Percentiles rank a stretch among this genome's conserved stretches.
Conservation (phyloP, 2,888 invertebrate genomes). For the Hemaris fuciformis region DNA sequence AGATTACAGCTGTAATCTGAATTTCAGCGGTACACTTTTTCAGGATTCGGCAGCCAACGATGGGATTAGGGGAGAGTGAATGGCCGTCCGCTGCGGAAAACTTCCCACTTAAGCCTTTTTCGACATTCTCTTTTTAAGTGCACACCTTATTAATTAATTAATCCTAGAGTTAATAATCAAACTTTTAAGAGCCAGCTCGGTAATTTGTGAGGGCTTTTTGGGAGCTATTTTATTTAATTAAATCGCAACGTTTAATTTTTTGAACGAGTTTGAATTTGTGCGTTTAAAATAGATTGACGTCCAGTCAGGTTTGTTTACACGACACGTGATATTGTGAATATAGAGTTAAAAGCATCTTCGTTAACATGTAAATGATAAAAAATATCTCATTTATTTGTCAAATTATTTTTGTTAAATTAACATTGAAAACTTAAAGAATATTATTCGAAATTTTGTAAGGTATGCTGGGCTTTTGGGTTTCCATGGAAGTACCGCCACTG, state of each 20-base stretch:
- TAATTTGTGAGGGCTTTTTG: constrained; percentile 36
- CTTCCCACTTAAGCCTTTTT: constrained; percentile 66
- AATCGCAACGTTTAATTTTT: constrained; percentile 17
- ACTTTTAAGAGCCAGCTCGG: constrained; percentile 45
- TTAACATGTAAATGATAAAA: no score
- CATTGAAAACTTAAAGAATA: no score
- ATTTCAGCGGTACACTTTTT: constrained; percentile 59
- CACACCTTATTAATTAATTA: constrained; percentile 73
- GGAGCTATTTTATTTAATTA: constrained; percentile 22
- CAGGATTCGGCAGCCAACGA: constrained; percentile 45
- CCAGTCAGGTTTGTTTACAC: not conserved
- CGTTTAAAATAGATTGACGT: not conserved
- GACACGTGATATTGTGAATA: not conserved
- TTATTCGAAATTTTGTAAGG: no score
- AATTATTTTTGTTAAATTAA: no score
- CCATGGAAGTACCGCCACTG: no score
- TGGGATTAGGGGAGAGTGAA: constrained; percentile 53
- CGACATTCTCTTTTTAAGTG: constrained; percentile 55
- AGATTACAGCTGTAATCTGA: constrained; percentile 61
- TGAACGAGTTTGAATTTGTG: constrained; percentile 23
- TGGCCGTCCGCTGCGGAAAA: constrained; percentile 41
- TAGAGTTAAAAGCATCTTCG: no score
- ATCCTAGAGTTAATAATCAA: constrained; percentile 50
- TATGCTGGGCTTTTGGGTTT: no score
- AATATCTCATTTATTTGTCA: no score